Percentiles rank a stretch among this genome's conserved stretches.
These are phyloP conservation scores for Capitella teleta DNA, from an alignment of 1,140 invertebrate species.

Conservation along the genomic window DNA sequence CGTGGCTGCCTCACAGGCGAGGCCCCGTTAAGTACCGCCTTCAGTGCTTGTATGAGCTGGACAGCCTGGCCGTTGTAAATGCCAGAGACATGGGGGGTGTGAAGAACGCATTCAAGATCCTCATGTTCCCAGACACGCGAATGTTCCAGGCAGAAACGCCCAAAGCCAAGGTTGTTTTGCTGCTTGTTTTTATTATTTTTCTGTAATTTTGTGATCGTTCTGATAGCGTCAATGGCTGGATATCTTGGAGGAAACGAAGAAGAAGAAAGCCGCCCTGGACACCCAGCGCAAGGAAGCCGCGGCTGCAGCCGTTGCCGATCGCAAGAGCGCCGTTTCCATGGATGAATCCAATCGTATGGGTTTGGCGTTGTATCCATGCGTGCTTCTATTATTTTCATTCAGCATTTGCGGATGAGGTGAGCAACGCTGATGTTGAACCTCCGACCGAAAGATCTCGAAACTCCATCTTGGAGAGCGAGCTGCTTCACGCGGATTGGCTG, in stretches of 20 bases:
- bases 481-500: slow-evolving; percentile 66
- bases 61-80: slow-evolving; percentile 87
- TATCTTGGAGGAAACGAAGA: slow-evolving; percentile 83
- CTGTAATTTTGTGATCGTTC: no score
- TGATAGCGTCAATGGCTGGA: slow-evolving; percentile 94
- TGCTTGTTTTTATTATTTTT: no score
- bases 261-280: slow-evolving; percentile 46
- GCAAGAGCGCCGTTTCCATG: background rate
- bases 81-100: slow-evolving; percentile 78
- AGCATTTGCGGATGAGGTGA: slow-evolving; percentile 17
- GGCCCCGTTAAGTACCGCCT: slow-evolving; percentile 79
- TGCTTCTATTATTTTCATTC: background rate
- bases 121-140: slow-evolving; percentile 85
- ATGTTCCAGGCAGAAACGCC: slow-evolving; percentile 82
- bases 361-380: background rate
- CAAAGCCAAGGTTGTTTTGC: slow-evolving; percentile 57
- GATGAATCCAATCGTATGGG: slow-evolving; percentile 9
- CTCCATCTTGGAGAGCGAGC: slow-evolving; percentile 11
- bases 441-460: slow-evolving; percentile 14
- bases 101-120: slow-evolving; percentile 84
- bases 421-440: no score
- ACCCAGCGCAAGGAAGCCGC: slow-evolving; percentile 47
- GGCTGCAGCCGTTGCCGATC: slow-evolving; percentile 33
- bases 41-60: slow-evolving; percentile 78
- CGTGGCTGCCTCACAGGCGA: slow-evolving; percentile 60